Conservation (phyloP, 2,888 invertebrate species). For the Eutolmus rufibarbis region DNA sequence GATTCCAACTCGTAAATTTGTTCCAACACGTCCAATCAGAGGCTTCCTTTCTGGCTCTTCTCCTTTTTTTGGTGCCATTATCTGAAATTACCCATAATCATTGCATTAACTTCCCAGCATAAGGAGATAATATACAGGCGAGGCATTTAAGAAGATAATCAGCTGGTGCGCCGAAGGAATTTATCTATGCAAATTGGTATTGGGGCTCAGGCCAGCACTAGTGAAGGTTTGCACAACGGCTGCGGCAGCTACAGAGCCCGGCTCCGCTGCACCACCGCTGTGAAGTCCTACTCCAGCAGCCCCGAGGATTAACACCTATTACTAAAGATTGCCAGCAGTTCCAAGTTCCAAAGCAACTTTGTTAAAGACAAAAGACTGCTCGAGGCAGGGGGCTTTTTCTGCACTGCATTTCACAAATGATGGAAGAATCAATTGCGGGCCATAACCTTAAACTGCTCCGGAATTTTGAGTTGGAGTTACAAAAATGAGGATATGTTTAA, state of each 20-base stretch:
- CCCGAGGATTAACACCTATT: conserved; percentile 14
- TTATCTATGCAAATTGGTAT: conserved; percentile 41
- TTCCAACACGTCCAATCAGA: conserved; percentile 93
- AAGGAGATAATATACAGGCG: conserved; percentile 38
- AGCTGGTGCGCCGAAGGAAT: conserved; percentile 29
- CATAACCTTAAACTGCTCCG: neutral
- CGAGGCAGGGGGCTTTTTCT: neutral
- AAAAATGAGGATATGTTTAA: neutral
- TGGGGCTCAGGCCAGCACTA: neutral
- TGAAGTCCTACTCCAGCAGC: neutral
- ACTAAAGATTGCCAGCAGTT: neutral
- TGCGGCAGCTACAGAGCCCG: neutral
- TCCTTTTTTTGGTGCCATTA: conserved; percentile 81
- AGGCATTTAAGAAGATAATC: conserved; percentile 41
- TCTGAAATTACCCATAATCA: conserved; percentile 49
- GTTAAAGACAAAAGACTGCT: neutral
- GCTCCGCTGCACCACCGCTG: neutral
- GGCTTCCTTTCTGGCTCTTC: conserved; percentile 89
- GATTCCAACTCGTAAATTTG: conserved; percentile 95
- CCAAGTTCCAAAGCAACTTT: neutral
- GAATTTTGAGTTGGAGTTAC: neutral
- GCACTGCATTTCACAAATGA: neutral
- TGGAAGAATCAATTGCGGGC: neutral
- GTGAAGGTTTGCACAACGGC: neutral
- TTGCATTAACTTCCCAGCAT: conserved; percentile 45